These are phyloP conservation scores for Venustoraphidia nigricollis DNA, from an alignment of 2,888 invertebrate genomes.

Conservation along the genomic window DNA sequence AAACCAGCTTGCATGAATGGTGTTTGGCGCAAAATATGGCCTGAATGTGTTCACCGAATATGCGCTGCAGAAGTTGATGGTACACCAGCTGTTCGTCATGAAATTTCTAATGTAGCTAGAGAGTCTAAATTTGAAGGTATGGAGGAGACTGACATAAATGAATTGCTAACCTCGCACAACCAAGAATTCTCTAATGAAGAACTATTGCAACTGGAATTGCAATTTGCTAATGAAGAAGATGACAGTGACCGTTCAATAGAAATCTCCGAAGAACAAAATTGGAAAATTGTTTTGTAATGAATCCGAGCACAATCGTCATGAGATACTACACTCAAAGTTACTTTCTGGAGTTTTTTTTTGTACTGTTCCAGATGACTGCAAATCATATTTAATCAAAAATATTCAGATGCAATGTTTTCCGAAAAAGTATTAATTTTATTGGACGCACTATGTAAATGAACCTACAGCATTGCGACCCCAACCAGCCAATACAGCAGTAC, in stretches of 20 bases:
- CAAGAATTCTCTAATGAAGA: constrained; percentile 11
- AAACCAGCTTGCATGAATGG: constrained; percentile 10
- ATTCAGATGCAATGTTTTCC: neutral
- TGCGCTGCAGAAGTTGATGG: constrained; percentile 8
- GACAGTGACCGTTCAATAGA: constrained; percentile 1
- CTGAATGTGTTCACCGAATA: constrained; percentile 6
- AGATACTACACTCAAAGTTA: constrained; percentile 21
- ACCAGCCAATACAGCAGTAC: constrained; percentile 21
- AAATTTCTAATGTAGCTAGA: constrained; percentile 9
- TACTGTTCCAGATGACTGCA: constrained; percentile 22
- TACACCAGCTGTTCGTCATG: constrained; percentile 10
- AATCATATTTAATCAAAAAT: neutral
- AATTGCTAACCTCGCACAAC: constrained; percentile 11
- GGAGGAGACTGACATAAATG: constrained; percentile 9
- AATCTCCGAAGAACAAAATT: no score
- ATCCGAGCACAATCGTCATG: constrained; percentile 22
- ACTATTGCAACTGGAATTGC: constrained; percentile 9
- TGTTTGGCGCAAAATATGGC: constrained; percentile 8
- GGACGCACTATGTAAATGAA: neutral
- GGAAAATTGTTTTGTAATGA: constrained; percentile 18
- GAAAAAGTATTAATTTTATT: neutral
- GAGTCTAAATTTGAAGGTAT: constrained; percentile 9
- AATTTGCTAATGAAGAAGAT: constrained; percentile 4
- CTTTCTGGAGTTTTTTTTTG: constrained; percentile 23
- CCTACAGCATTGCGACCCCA: constrained; percentile 20